Evolutionary conservation across 2,797 vertebrate genomes (phyloP).

Genomic region (Pangasius djambal): DNA sequence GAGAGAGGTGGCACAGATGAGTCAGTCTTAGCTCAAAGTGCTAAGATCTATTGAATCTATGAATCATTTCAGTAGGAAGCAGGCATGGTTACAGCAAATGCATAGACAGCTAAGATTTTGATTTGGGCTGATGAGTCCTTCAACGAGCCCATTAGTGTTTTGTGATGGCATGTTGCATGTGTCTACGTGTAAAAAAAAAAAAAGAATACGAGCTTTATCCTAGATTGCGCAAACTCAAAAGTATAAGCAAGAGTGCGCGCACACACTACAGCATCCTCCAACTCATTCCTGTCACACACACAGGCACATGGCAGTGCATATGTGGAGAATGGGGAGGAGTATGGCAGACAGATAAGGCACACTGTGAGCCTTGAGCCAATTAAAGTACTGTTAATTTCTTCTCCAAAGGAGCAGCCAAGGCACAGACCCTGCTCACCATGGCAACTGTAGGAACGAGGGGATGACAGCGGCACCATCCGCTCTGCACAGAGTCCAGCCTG

Average conservation of each 20-base stretch:
- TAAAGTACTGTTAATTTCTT: slow-evolving; percentile 70
- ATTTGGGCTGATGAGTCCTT: background rate
- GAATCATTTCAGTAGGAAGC: background rate
- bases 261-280: background rate
- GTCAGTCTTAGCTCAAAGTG: background rate
- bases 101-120: no score
- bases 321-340: slow-evolving; percentile 26
- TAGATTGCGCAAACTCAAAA: background rate
- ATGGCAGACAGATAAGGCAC: slow-evolving; percentile 43
- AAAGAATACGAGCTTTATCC: background rate
- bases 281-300: background rate
- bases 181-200: background rate
- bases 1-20: background rate
- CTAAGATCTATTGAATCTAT: background rate
- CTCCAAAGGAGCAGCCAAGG: slow-evolving; percentile 57
- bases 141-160: background rate
- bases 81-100: background rate
- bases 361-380: slow-evolving; percentile 51
- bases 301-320: slow-evolving; percentile 19
- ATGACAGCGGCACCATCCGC: slow-evolving; percentile 38
- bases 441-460: slow-evolving; percentile 66
- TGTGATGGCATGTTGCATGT: background rate
- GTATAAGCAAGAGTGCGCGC: background rate
- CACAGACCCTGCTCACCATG: slow-evolving; percentile 70
- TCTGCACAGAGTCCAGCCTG: slow-evolving; percentile 38